phyloP scores from a whole-genome alignment of 2,888 invertebrate species.

The Melikaiella ostensackeni region DNA sequence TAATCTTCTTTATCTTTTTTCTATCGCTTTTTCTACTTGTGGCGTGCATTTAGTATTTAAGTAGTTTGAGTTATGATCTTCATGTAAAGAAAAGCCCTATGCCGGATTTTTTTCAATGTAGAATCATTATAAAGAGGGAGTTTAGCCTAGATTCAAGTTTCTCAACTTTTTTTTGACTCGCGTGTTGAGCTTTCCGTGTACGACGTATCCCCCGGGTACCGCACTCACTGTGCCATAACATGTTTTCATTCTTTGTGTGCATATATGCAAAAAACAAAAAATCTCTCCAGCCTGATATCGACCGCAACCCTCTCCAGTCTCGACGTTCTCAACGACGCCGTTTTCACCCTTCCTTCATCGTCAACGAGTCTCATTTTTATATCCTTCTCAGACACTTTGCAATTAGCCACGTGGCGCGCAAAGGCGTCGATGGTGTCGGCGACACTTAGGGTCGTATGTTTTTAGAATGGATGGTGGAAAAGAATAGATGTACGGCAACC shows the following conservation, averaged over 20 bases:
- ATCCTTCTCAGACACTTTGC: slow-evolving; percentile 24
- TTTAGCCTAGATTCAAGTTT: slow-evolving; percentile 15
- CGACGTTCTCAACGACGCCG: slow-evolving; percentile 55
- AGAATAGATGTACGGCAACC: slow-evolving; percentile 15
- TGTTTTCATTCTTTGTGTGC: slow-evolving; percentile 31
- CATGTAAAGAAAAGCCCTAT: slow-evolving; percentile 8
- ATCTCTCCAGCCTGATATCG: slow-evolving; percentile 52
- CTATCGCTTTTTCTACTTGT: not conserved
- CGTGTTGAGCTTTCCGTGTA: slow-evolving; percentile 35
- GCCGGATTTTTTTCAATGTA: slow-evolving; percentile 14
- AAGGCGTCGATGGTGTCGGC: slow-evolving; percentile 37
- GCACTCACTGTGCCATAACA: slow-evolving; percentile 13
- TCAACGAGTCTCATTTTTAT: slow-evolving; percentile 33
- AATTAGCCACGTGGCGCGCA: slow-evolving; percentile 31
- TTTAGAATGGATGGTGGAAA: slow-evolving; percentile 8
- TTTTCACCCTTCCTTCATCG: slow-evolving; percentile 54
- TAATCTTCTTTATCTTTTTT: too few relatives aligned
- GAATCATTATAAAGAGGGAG: slow-evolving; percentile 11
- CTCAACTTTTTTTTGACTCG: slow-evolving; percentile 10
- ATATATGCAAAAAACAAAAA: slow-evolving; percentile 26
- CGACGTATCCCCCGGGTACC: not conserved
- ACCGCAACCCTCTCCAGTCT: slow-evolving; percentile 55
- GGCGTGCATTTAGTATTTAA: not conserved
- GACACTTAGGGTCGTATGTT: slow-evolving; percentile 20
- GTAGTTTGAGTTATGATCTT: slow-evolving; percentile 6